Base-by-base conservation (phyloP, 2,797 vertebrate genomes). In the Pseudocheirus occidentalis region DNA sequence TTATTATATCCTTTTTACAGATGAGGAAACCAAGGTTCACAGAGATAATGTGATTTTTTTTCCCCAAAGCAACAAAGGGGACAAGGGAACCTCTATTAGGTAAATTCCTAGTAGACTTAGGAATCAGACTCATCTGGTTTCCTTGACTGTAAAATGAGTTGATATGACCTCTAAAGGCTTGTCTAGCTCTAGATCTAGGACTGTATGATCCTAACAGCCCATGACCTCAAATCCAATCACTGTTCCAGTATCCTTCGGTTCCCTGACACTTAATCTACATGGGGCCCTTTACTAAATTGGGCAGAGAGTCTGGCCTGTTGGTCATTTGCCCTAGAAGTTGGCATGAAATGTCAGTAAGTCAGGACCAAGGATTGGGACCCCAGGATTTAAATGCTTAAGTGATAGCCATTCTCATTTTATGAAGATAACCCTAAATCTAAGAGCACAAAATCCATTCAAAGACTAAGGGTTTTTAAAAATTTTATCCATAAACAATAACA, bases 271-370 rank as follows among this genome's bases (percentile, higher is more conserved):
- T 90, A 27, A 13, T 90, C 55, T 13, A 3, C 0, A 91, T 24
- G 73, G 57, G 66, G 13, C 1, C n/a, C 24, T 59, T 1, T 56
- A 90, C 1, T 5, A 58, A 1, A 56, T n/a, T 27, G 18, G 28
- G 55, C 16, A 87, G 52, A 92, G 5, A 90, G n/a, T 4, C 55
- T 29, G 29, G 54, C 0, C 54, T 59, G 2, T 59, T 56, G 29
- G 59, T 28, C n/a, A 92, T 1, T 52, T 92, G n/a, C 93, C 11
- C 16, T 34, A 89, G 91, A 50, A 34, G 6, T 90, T 93, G n/a
- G 40, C n/a, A 46, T 73, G 57, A 95, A 81, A 57, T 91, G 54
- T 46, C 93, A 94, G 55, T 94, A 90, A 55, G 55, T 57, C 5
- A 81, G 92, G 29, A 56, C 31, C 50, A 73, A 93, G 29, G 95